A percentile compares a stretch with the other conserved stretches of the same genome.
Evolutionary conservation across 1,140 invertebrate species (phyloP).

Genomic region (Dendrolimus punctatus): DNA sequence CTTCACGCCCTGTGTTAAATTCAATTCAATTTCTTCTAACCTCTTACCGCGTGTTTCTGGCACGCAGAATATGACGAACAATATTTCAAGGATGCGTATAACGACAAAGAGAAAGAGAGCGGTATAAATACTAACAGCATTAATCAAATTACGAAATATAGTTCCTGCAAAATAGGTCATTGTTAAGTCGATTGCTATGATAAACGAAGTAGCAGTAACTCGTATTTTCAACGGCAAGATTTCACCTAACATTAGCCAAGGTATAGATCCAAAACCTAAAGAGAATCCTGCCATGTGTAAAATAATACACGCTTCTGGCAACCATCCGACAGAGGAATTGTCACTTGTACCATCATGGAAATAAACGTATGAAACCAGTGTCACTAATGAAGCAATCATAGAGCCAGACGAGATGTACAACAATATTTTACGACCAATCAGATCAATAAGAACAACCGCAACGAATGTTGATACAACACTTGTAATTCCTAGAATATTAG

Average conservation of each 20-base stretch:
- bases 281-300: constrained; percentile 93
- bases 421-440: constrained; percentile 87
- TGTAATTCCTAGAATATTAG: constrained; percentile 89
- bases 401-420: constrained; percentile 84
- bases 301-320: constrained; percentile 87
- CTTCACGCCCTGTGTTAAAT: constrained; percentile 72
- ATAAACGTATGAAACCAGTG: constrained; percentile 85
- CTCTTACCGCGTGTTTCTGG: constrained; percentile 93
- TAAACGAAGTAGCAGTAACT: constrained; percentile 87
- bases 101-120: constrained; percentile 88
- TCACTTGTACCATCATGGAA: constrained; percentile 72
- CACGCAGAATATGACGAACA: constrained; percentile 87
- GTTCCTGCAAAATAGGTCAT: constrained; percentile 94
- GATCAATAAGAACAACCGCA: constrained; percentile 87
- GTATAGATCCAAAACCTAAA: constrained; percentile 92
- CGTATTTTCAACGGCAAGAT: constrained; percentile 86
- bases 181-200: constrained; percentile 90
- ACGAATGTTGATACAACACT: constrained; percentile 92
- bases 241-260: constrained; percentile 96
- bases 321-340: constrained; percentile 78
- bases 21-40: constrained; percentile 91
- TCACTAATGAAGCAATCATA: constrained; percentile 82
- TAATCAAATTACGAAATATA: constrained; percentile 82
- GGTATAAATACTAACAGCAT: constrained; percentile 77
- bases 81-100: constrained; percentile 80